Evolutionary conservation across 2,797 vertebrate species (phyloP), one percentile per base, ranked within the genome.

Genomic region (Taeniopygia guttata): DNA sequence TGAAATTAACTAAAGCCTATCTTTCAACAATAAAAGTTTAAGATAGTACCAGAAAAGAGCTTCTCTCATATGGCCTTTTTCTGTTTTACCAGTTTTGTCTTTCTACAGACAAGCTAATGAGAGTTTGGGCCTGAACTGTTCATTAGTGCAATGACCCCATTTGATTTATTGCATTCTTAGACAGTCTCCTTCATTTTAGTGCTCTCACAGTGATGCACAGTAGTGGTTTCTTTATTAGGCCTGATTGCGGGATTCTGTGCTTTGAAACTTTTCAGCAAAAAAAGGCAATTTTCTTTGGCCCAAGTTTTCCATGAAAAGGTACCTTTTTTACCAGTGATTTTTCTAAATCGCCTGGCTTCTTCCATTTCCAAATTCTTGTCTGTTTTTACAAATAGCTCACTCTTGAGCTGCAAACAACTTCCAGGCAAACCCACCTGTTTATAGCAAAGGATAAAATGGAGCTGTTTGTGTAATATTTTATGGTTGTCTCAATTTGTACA

Each of bases 1-100:
- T 97, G 86, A 96, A 96, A 97, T 97, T 91, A 96, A 94, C 90
- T 95, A 85, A 93, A 96, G 79, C 30, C 21, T 87, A 81, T 93
- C 77, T 94, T 97, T 94, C 78, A 74, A 90, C 87, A 97, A 96
- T 78, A 93, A 89, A 93, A 95, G 74, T 58, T 76, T 70, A 87
- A 91, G 64, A 92, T 18, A 91, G 49, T 55, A 95, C 36, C 7
- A 66, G 81, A 18, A 48, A 96, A 85, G 78, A 96, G 70, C 66
- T 96, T 86, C 89, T 87, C 69, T 95, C 55, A 26, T 83, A 64
- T 16, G 83, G 51, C 52, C 58, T 90, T 93, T 95, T 93, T 79
- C 66, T n/a, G 45, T 90, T 96, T 74, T 80, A 93, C 63, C 84
- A 60, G 76, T 95, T 95, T 97, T 96, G 70, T 90, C 88, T 93